phyloP scores from a whole-genome alignment of 2,797 vertebrate species.

The Chelidonichthys spinosus region DNA sequence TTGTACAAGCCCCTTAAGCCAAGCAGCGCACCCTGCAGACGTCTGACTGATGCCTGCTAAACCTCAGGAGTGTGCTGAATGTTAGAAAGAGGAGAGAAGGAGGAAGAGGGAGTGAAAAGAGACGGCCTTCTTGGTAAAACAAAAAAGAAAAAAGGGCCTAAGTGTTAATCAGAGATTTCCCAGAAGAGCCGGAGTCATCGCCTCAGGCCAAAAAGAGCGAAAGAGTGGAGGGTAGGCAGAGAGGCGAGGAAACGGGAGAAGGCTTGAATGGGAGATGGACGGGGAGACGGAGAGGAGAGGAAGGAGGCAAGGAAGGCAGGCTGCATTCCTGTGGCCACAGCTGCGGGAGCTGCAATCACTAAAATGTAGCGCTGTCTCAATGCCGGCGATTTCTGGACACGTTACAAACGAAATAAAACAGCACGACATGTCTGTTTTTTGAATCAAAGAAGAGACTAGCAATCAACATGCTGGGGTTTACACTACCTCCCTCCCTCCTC shows the following conservation, averaged over 20 bases:
- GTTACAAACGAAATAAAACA: conserved; percentile 83
- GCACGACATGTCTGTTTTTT: conserved; percentile 81
- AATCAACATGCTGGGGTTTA: conserved; percentile 78
- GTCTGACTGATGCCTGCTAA: conserved; percentile 48
- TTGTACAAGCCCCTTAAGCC: conserved; percentile 24
- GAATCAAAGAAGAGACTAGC: conserved; percentile 81
- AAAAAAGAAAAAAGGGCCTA: conserved; percentile 60
- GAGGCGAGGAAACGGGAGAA: conserved; percentile 76
- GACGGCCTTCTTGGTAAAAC: conserved; percentile 45
- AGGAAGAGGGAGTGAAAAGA: conserved; percentile 43
- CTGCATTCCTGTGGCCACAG: conserved; percentile 84
- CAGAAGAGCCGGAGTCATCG: conserved; percentile 70
- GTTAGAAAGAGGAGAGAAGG: conserved; percentile 47
- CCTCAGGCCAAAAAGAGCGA: conserved; percentile 62
- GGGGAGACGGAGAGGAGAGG: conserved; percentile 60
- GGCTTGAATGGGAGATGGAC: conserved; percentile 74
- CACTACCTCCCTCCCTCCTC: conserved; percentile 61
- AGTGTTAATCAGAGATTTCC: conserved; percentile 80
- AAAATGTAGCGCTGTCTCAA: conserved; percentile 81
- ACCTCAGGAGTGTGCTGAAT: conserved; percentile 59
- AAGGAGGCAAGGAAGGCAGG: conserved; percentile 69
- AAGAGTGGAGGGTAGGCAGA: conserved; percentile 51
- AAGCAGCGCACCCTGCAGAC: conserved; percentile 34
- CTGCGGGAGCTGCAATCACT: conserved; percentile 82
- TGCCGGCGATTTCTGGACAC: conserved; percentile 76